These are phyloP conservation scores for Beris chalybata DNA, from an alignment of 2,888 invertebrate genomes.

Conservation along the genomic window DNA sequence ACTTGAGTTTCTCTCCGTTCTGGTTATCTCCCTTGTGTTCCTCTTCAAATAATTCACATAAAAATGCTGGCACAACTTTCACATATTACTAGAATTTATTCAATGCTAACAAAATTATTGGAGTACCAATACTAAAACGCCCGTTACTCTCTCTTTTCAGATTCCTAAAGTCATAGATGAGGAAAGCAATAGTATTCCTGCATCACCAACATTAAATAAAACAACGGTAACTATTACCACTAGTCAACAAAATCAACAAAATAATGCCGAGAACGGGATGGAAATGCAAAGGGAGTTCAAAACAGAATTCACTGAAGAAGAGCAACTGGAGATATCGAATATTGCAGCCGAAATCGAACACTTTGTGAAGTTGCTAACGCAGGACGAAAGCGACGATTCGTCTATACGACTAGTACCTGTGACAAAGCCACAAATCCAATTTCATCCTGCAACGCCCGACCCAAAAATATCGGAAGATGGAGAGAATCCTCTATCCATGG, in stretches of 20 bases:
- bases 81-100: no score
- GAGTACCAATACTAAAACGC: background rate
- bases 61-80: no score
- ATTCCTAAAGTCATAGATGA: conserved; percentile 38
- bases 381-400: conserved; percentile 32
- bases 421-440: background rate
- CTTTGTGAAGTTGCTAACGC: conserved; percentile 44
- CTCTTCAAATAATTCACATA: no score
- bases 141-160: conserved; percentile 14
- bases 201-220: conserved; percentile 9
- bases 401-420: conserved; percentile 13
- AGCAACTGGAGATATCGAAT: conserved; percentile 45
- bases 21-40: no score
- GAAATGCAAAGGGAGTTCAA: conserved; percentile 29
- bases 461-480: conserved; percentile 31
- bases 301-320: conserved; percentile 31
- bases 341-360: conserved; percentile 50
- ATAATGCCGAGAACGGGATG: conserved; percentile 10
- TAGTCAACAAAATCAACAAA: conserved; percentile 12
- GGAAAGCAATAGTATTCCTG: conserved; percentile 26
- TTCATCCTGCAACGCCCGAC: background rate
- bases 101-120: no score
- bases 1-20: no score
- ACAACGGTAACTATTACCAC: background rate
- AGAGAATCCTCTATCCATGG: background rate